Base-by-base conservation (phyloP, 2,113 vertebrate genomes). In the Phycodurus eques region DNA sequence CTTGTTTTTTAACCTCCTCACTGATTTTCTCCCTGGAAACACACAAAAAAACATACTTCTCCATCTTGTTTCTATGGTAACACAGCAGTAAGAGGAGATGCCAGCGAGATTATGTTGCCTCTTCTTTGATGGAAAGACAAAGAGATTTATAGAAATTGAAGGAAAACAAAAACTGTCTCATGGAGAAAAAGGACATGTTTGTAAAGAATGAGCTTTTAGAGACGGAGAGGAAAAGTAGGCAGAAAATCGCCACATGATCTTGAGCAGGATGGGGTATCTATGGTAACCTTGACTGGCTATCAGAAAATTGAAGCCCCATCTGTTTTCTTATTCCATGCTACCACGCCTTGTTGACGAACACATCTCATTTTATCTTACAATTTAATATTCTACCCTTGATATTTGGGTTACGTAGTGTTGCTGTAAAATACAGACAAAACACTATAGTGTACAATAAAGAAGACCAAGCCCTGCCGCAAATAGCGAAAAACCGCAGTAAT, bases 231-330 rank as follows among this genome's bases (percentile, higher is more conserved):
- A 35, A 74, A 87, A 59, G 78, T 67, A 76, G 53, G 75, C 51
- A 70, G 22, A 90, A 94, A 93, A 90, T 93, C 91, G 92, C 92
- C 89, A 92, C 75, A 89, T 87, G 66, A 70, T 80, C 73, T 91
- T 78, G 84, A 86, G 88, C 92, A 94, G 91, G 90, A 94, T 93
- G 89, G 90, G 83, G 93, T 95, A 94, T 91, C 94, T 91, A 95
- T 96, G 93, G 91, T 90, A 92, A 95, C 92, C 91, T 68, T 44
- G 15, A 56, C 68, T 78, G 87, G 87, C 86, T 85, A 84, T 86
- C 88, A 84, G 79, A 81, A 81, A 85, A 83, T 79, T 77, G 66
- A 79, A 85, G 71, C 70, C 71, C 68, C 72, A 60, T 80, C 79
- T 88, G 85, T 86, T 75, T 69, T 78, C 75, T 77, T 62, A 42